These are phyloP conservation scores for Atherinomorus stipes DNA, from an alignment of 2,113 vertebrate species.

Conservation along the genomic window DNA sequence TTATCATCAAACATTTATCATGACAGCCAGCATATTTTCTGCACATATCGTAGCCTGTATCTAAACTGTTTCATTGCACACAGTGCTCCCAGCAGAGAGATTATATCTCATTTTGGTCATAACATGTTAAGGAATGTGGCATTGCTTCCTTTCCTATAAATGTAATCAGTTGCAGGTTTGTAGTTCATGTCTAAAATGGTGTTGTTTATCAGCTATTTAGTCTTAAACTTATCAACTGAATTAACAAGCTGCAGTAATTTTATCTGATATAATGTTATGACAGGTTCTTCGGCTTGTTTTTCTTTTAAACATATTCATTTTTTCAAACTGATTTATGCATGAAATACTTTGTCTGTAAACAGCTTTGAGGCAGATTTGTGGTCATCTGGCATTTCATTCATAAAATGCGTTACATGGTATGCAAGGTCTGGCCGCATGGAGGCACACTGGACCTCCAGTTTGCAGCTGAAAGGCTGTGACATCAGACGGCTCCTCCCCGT, in stretches of 20 bases:
- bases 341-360: conserved; percentile 18
- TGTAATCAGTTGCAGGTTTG: neutral
- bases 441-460: conserved; percentile 42
- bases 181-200: neutral
- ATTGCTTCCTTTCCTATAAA: neutral
- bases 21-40: neutral
- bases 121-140: neutral
- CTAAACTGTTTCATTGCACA: neutral
- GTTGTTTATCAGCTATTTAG: neutral
- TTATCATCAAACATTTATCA: neutral
- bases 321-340: neutral
- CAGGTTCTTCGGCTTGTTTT: neutral
- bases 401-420: conserved; percentile 31
- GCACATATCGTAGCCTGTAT: neutral
- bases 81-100: neutral
- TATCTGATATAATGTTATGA: too few relatives aligned
- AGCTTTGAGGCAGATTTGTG: conserved; percentile 27
- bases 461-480: conserved; percentile 30
- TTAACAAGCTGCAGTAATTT: neutral
- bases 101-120: neutral
- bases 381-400: conserved; percentile 50
- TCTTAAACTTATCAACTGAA: neutral
- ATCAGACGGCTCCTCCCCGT: conserved; percentile 50
- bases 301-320: too few relatives aligned
- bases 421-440: conserved; percentile 54